A percentile compares a stretch with the other conserved stretches of the same genome.
These are phyloP conservation scores for Chaitophorus viminalis DNA, from an alignment of 2,888 invertebrate genomes.

Conservation along the genomic window DNA sequence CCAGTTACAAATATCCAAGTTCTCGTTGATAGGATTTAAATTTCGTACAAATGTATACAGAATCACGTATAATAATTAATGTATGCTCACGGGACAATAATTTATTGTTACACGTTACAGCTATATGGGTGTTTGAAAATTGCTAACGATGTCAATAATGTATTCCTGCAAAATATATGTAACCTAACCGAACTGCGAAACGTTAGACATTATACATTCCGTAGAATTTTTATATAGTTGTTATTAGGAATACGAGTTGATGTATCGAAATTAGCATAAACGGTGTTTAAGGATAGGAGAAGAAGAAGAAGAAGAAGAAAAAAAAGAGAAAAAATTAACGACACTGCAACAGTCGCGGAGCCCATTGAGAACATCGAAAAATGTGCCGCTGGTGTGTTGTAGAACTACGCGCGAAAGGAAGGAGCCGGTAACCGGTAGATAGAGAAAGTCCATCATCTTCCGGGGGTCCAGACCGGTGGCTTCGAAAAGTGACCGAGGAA, in stretches of 20 bases:
- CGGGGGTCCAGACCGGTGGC: conserved; percentile 59
- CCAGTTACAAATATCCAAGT: no score
- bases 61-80: no score
- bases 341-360: not conserved
- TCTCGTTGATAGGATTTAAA: no score
- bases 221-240: not conserved
- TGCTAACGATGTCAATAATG: no score
- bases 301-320: not conserved
- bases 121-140: no score
- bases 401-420: conserved; percentile 31
- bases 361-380: conserved; percentile 41
- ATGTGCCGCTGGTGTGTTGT: not conserved
- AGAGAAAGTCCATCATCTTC: conserved; percentile 60
- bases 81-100: no score
- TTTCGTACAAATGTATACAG: no score
- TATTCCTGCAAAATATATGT: no score
- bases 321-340: not conserved
- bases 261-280: conserved; percentile 26
- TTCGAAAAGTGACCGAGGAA: conserved; percentile 43
- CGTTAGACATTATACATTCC: not conserved
- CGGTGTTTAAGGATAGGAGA: no score
- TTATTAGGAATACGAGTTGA: not conserved
- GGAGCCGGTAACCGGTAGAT: conserved; percentile 52
- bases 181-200: not conserved
- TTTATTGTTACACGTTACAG: no score